Percentiles rank a stretch among this genome's conserved stretches.
Conservation (phyloP, 2,113 vertebrate species). For the Pipra filicauda region DNA sequence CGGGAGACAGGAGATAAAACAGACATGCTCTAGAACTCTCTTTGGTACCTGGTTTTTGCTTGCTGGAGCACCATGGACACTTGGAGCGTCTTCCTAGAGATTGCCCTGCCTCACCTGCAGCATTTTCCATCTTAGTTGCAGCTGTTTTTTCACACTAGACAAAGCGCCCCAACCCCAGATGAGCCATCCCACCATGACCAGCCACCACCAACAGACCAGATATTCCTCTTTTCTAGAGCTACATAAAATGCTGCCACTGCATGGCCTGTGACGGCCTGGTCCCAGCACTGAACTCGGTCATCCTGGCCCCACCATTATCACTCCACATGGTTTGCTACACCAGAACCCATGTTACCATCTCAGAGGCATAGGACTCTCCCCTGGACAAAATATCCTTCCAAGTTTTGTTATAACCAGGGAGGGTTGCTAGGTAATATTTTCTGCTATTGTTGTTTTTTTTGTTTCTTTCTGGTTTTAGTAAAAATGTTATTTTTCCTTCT, state of each 20-base stretch:
- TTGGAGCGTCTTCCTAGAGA: neutral
- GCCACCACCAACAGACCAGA: neutral
- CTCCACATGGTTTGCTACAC: neutral
- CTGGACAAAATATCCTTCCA: neutral
- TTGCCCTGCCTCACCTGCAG: neutral
- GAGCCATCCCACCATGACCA: neutral
- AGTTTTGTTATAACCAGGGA: neutral
- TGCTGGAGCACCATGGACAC: neutral
- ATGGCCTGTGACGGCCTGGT: too few relatives aligned
- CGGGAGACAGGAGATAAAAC: neutral
- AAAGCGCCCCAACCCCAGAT: neutral
- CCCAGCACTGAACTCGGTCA: neutral
- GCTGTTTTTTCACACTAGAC: neutral
- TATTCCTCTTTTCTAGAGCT: neutral
- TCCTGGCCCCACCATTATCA: neutral
- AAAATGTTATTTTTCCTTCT: neutral
- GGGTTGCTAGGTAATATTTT: neutral
- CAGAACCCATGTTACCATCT: neutral
- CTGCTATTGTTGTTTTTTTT: neutral
- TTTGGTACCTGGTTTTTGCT: neutral
- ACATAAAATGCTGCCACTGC: too few relatives aligned
- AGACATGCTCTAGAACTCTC: neutral
- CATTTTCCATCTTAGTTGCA: neutral
- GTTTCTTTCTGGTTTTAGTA: neutral
- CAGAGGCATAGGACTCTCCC: neutral